Base-by-base conservation (phyloP, 2,797 vertebrate species). In the Pelodytes ibericus region DNA sequence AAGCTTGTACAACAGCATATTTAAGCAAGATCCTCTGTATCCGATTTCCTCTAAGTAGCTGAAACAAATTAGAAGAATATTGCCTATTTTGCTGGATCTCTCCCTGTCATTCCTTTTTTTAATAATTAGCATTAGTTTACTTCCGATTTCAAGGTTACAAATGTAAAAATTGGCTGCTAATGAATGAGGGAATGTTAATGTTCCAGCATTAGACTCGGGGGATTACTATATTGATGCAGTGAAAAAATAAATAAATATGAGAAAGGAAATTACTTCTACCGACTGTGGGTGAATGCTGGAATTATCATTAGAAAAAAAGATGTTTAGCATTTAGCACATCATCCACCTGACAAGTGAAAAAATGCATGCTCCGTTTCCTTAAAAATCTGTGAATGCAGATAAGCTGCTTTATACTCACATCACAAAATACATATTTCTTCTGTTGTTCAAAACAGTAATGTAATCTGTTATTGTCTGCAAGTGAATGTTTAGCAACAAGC, bases 331-430 rank as follows among this genome's bases (percentile, higher is more conserved):
- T 83, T 86, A 81, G 1, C 3, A 82, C 82, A 66, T 74, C 81
- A 59, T 81, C 71, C 44, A 5, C 67, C 44, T 85, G 83, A 82
- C 80, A 85, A 86, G 72, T 74, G 51, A 82, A 79, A 74, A 86
- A 76, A 26, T 59, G 26, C 69, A 76, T 44, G 75, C 76, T 80
- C 76, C 0, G 22, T 84, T 88, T 82, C 80, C 20, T 86, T 84
- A 80, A 83, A 68, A 20, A 71, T 84, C 41, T 84, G 83, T 81
- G 81, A 57, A 60, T 15, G 29, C 39, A 77, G 74, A 77, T 77
- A 77, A 77, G 74, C 67, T 47, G 86, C 82, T 80, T 30, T 81
- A 84, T 83, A 80, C 36, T 81, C 71, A 80, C 83, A 85, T 82
- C 80, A 84, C 67, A 84, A 84, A 88, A 82, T 41, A 71, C 68